Percentiles rank a stretch among this genome's conserved stretches.
Evolutionary conservation across 1,140 invertebrate genomes (phyloP).

Genomic region (Colletes latitarsis): DNA sequence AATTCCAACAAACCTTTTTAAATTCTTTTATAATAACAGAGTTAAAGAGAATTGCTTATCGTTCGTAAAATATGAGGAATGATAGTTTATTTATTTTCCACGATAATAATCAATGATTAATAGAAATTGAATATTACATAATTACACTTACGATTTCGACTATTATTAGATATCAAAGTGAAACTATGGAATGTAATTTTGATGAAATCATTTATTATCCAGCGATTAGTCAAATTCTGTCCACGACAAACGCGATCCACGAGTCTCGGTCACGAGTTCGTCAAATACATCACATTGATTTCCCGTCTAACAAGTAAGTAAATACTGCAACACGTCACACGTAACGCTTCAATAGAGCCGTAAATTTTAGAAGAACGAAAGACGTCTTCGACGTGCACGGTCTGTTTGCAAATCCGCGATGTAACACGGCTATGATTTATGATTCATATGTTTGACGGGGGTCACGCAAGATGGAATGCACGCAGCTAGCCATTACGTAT

Average conservation of each 20-base stretch:
- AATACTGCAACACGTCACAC: background rate
- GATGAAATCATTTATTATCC: too few species aligned
- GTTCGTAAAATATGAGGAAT: too few species aligned
- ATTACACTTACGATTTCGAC: background rate
- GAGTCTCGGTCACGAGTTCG: background rate
- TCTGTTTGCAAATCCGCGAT: conserved; percentile 41
- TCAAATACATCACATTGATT: conserved; percentile 13
- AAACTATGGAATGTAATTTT: too few species aligned
- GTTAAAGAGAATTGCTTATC: too few species aligned
- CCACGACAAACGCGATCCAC: too few species aligned
- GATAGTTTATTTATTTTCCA: too few species aligned
- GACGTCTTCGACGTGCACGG: conserved; percentile 14
- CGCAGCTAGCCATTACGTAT: conserved; percentile 31
- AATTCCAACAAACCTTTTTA: too few species aligned
- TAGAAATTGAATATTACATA: too few species aligned
- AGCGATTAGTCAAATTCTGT: too few species aligned
- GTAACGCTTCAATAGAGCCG: conserved; percentile 23
- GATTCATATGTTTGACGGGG: conserved; percentile 38
- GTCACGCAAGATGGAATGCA: conserved; percentile 39
- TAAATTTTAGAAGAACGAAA: conserved; percentile 22
- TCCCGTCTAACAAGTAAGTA: background rate
- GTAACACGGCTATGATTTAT: conserved; percentile 44
- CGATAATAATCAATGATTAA: too few species aligned
- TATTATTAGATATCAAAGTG: too few species aligned
- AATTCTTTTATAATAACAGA: too few species aligned